A percentile compares a stretch with the other conserved stretches of the same genome.
These are phyloP conservation scores for Sparus aurata DNA, from an alignment of 2,797 vertebrate species.

Conservation along the genomic window DNA sequence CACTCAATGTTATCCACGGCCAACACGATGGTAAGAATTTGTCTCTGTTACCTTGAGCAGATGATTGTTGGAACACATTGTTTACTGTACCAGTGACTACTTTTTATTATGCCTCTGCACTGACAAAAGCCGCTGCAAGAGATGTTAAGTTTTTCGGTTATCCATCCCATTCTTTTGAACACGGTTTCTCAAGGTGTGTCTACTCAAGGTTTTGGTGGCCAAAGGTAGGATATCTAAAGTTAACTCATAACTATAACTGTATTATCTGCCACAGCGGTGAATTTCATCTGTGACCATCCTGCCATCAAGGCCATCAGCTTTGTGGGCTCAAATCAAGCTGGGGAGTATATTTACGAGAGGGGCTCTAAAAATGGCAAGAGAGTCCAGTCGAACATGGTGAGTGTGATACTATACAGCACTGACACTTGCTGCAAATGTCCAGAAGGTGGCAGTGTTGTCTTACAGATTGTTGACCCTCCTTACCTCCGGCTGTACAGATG, in stretches of 20 bases:
- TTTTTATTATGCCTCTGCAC: too few species aligned
- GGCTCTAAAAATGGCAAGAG: constrained; percentile 96
- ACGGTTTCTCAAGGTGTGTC: too few species aligned
- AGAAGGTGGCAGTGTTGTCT: constrained; percentile 80
- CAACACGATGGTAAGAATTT: constrained; percentile 89
- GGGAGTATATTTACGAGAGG: constrained; percentile 96
- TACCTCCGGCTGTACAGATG: constrained; percentile 32
- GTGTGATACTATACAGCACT: constrained; percentile 31
- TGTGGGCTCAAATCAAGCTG: constrained; percentile 97
- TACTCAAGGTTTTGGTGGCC: too few species aligned
- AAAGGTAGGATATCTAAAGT: not conserved
- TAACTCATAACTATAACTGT: not conserved
- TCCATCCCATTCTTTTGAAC: too few species aligned
- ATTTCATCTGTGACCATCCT: constrained; percentile 96
- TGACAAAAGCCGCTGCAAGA: too few species aligned
- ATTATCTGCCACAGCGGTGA: constrained; percentile 88
- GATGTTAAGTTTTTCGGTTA: too few species aligned
- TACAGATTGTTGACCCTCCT: constrained; percentile 32
- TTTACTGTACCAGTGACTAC: too few species aligned
- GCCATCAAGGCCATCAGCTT: constrained; percentile 97
- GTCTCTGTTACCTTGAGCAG: not conserved
- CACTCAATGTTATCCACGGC: constrained; percentile 95
- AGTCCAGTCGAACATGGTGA: constrained; percentile 98
- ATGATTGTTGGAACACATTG: not conserved
- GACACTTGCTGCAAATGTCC: constrained; percentile 51